Conservation (phyloP, 2,797 vertebrate species). For the Aulostomus chinensis region DNA sequence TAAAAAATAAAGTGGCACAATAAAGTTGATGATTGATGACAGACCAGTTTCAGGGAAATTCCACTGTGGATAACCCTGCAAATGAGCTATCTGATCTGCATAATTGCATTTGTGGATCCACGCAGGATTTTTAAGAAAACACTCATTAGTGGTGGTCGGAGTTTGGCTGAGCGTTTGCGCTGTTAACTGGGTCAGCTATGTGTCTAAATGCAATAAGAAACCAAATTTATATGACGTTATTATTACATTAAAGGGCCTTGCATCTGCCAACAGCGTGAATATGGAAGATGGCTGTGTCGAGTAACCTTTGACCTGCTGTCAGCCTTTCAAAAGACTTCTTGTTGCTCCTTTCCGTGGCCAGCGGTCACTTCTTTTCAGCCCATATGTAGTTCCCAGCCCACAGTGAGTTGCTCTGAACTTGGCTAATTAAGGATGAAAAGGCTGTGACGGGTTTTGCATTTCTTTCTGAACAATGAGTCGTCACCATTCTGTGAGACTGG, state of each 20-base stretch:
- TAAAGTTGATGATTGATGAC: constrained; percentile 11
- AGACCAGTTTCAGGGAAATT: not conserved
- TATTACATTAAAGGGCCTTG: not conserved
- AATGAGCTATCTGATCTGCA: constrained; percentile 17
- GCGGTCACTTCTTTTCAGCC: constrained; percentile 47
- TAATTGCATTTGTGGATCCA: not conserved
- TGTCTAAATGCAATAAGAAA: no score
- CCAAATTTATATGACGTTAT: no score
- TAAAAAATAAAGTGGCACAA: not conserved
- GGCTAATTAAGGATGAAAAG: constrained; percentile 74
- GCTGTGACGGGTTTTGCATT: constrained; percentile 57
- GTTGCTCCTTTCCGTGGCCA: constrained; percentile 43
- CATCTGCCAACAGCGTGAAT: constrained; percentile 29
- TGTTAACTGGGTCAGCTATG: no score
- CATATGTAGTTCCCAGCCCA: constrained; percentile 64
- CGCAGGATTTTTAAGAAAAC: constrained; percentile 6
- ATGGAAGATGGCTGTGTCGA: constrained; percentile 36
- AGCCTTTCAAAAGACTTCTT: constrained; percentile 50
- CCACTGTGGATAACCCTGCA: no score
- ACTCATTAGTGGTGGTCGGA: constrained; percentile 1
- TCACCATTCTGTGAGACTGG: constrained; percentile 39
- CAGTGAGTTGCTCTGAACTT: constrained; percentile 65
- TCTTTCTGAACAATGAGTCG: constrained; percentile 54
- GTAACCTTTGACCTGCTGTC: constrained; percentile 66
- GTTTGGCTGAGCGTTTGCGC: not conserved